These are phyloP conservation scores for Cephalopterus ornatus DNA, from an alignment of 2,113 vertebrate genomes.

Conservation along the genomic window DNA sequence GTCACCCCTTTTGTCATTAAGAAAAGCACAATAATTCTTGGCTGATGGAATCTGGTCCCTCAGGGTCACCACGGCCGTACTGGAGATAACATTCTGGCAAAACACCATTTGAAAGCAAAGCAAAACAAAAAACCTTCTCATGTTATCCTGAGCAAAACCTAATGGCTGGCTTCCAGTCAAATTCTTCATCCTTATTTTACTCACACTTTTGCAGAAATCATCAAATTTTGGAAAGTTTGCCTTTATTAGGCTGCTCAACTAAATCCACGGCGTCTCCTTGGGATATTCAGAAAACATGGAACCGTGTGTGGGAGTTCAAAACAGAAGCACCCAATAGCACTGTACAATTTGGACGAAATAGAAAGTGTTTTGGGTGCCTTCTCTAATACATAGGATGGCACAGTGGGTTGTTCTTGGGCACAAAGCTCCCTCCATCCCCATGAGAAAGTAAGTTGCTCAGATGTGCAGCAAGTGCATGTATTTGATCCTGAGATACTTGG, in stretches of 20 bases:
- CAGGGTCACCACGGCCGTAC: not conserved
- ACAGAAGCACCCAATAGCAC: not conserved
- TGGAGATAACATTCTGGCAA: not conserved
- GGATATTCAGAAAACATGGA: not conserved
- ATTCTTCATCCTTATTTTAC: not conserved
- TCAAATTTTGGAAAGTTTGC: not conserved
- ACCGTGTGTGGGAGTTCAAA: accelerated
- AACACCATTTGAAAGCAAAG: not conserved
- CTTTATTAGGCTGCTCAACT: not conserved
- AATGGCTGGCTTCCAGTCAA: not conserved
- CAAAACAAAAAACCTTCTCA: not conserved
- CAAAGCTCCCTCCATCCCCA: accelerated
- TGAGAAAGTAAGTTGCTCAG: not conserved
- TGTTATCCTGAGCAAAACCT: not conserved
- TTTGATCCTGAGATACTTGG: not conserved
- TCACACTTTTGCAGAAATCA: not conserved
- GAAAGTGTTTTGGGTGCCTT: not conserved
- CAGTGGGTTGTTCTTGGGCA: not conserved
- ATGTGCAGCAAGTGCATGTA: not conserved
- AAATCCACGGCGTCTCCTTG: not conserved
- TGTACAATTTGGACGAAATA: accelerated
- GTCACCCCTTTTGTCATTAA: not conserved
- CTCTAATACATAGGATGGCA: not conserved
- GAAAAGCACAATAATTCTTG: not conserved
- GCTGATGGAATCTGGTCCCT: not conserved